A percentile compares a stretch with the other conserved stretches of the same genome.
phyloP scores from a whole-genome alignment of 2,888 invertebrate species.

The Sinohyriopsis cumingii region DNA sequence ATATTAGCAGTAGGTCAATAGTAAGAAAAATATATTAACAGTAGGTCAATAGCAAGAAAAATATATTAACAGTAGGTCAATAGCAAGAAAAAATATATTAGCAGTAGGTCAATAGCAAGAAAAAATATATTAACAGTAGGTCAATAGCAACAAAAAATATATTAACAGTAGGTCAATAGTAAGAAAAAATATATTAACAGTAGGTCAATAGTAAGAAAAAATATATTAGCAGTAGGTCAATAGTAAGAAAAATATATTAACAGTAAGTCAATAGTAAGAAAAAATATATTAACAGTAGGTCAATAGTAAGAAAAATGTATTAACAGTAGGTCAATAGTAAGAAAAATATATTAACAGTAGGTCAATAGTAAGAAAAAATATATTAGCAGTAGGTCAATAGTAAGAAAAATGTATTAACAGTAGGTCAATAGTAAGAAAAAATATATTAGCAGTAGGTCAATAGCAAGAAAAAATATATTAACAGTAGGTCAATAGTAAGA shows the following conservation, averaged over 20 bases:
- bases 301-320: constrained; percentile 22
- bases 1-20: constrained; percentile 22
- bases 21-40: not conserved
- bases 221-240: constrained; percentile 22
- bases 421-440: constrained; percentile 19
- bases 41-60: constrained; percentile 18
- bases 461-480: not conserved
- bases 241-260: no score
- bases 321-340: constrained; percentile 21
- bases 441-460: constrained; percentile 22
- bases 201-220: constrained; percentile 19
- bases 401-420: not conserved
- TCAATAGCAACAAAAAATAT: constrained; percentile 17
- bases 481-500: constrained; percentile 19
- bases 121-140: not conserved
- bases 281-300: not conserved
- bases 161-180: constrained; percentile 23
- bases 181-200: not conserved
- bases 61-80: constrained; percentile 26
- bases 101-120: constrained; percentile 18
- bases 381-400: constrained; percentile 23
- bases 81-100: not conserved
- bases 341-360: not conserved
- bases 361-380: constrained; percentile 19
- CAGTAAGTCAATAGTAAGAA: constrained; percentile 19